Conservation (phyloP, 2,888 invertebrate species). For the Pocota personata region DNA sequence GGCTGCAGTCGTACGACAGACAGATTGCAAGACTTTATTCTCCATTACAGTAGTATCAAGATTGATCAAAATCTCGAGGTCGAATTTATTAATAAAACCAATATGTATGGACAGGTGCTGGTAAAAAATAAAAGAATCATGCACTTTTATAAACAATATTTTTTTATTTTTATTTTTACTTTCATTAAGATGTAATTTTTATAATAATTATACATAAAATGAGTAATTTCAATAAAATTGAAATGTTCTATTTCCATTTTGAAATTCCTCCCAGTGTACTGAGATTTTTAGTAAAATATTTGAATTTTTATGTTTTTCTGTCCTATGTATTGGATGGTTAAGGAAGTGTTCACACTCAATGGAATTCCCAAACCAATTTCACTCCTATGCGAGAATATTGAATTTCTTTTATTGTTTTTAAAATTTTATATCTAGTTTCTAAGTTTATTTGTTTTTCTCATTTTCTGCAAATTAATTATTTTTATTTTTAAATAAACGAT, state of each 20-base stretch:
- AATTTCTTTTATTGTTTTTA: conserved; percentile 11
- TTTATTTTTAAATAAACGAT: conserved; percentile 45
- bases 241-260: conserved; percentile 43
- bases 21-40: no score
- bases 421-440: conserved; percentile 36
- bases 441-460: conserved; percentile 4
- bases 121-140: no score
- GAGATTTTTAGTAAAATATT: conserved; percentile 54
- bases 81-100: no score
- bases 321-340: conserved; percentile 19
- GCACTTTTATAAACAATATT: conserved; percentile 73
- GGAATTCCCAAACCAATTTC: neutral
- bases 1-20: no score
- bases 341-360: conserved; percentile 58
- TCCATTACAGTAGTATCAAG: no score
- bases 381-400: conserved; percentile 33
- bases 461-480: conserved; percentile 1
- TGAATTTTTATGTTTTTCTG: conserved; percentile 3
- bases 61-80: no score
- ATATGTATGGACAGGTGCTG: no score
- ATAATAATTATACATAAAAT: conserved; percentile 71
- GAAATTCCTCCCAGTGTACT: neutral
- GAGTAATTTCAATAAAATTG: conserved; percentile 70
- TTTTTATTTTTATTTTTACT: conserved; percentile 57
- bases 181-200: conserved; percentile 65